Evolutionary conservation across 1,140 invertebrate genomes (phyloP).

Genomic region (Chironomus tepperi): DNA sequence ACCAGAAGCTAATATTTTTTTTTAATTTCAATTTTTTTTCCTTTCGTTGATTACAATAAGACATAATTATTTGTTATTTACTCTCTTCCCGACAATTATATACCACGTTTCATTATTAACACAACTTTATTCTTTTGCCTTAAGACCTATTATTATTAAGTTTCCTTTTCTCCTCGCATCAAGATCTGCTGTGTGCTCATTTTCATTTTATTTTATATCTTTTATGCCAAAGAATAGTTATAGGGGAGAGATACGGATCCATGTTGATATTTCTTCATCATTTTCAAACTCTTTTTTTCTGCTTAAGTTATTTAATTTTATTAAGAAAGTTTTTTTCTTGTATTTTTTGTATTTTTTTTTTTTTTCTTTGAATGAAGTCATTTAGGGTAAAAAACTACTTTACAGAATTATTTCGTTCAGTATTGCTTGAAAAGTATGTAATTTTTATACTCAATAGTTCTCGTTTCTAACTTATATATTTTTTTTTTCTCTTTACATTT

Average conservation of each 20-base stretch:
- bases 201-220: too few relatives aligned
- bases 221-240: background rate
- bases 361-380: slow-evolving; percentile 3
- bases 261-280: background rate
- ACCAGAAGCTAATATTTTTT: background rate
- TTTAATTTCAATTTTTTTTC: slow-evolving; percentile 15
- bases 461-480: background rate
- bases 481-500: background rate
- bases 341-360: background rate
- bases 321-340: background rate
- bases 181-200: too few relatives aligned
- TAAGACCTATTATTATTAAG: slow-evolving; percentile 9
- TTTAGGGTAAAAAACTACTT: slow-evolving; percentile 10
- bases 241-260: background rate
- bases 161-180: background rate
- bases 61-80: slow-evolving; percentile 17
- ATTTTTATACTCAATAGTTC: background rate
- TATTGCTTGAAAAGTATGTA: slow-evolving; percentile 13
- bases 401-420: background rate
- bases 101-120: slow-evolving; percentile 21
- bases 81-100: background rate
- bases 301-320: slow-evolving; percentile 4
- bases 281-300: background rate
- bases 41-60: slow-evolving; percentile 22
- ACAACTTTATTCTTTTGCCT: background rate